Evolutionary conservation across 2,797 vertebrate species (phyloP), one percentile per base, ranked within the genome.

Genomic region (Schizothorax lantsangensis): DNA sequence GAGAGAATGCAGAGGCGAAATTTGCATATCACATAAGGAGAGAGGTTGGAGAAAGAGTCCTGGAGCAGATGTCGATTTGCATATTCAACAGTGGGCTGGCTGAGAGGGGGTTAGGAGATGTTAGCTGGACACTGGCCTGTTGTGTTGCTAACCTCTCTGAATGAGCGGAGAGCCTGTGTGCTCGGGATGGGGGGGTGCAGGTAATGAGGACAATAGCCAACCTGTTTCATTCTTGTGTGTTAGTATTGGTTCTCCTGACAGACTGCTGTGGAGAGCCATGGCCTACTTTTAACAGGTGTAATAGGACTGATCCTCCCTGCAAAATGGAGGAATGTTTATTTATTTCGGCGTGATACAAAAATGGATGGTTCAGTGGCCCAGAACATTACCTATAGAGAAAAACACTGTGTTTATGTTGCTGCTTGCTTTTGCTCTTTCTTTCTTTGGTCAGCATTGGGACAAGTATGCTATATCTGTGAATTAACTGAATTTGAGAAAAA

Each of bases 61-160:
- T 89, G 90, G 92, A 95, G 95, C 95, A 95, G 95, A 95, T 96
- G 95, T 95, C 90, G 91, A 95, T 96, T 96, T 96, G 92, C 95
- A 96, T 96, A 95, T 95, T 95, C 94, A 92, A 92, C 90, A 75
- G 90, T 9, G 91, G 92, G 91, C 92, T 89, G 93, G 91, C 69
- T 89, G 92, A 88, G 84, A 72, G 64, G 87, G 86, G 85, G 82
- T 87, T 81, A 75, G 59, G 66, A 86, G 82, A 88, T 87, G 84
- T 69, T 72, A 79, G 73, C 81, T 85, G 85, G 81, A 86, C 71
- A 74, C 85, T 79, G 84, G 81, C 88, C 87, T 83, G 79, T 87
- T 72, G 81, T 66, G 82, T 52, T 86, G 79, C 72, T 87, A 88
- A 89, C 90, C 86, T 91, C 81, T 78, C 59, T 71, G 79, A 87